Evolutionary conservation across 2,888 invertebrate species (phyloP), one percentile per base, ranked within the genome.

Genomic region (Polymixis lichenea): DNA sequence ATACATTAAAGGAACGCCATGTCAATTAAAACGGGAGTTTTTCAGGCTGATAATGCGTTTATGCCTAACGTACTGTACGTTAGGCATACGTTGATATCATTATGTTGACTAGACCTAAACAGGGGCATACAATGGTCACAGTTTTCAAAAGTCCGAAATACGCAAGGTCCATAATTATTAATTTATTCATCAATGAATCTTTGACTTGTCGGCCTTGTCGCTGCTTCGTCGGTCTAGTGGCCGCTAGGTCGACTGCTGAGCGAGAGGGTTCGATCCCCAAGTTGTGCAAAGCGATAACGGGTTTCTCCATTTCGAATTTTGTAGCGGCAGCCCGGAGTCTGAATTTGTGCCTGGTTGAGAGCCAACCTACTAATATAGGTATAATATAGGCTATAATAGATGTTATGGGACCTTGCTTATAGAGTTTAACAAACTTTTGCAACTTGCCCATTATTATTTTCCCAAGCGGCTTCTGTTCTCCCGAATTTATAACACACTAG

Each of bases 11-110:
- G 9, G 0, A 7, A 22, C 25, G 13, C 22, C n/a, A 28, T n/a
- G 0, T 38, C 38, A 28, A 80, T 80, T 80, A 74, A 60, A 80
- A 8, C 32, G 55, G 77, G 28, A 46, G 22, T 43, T 72, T 72
- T 53, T 25, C 15, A 25, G 17, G 28, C 17, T 25, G 38, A 43
- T 43, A 64, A 49, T 38, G 5, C 38, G 38, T 38, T 5, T 32
- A 32, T 32, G 32, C 32, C 32, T 32, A 32, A 32, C 32, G 32
- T 32, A 32, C 32, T 32, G 2, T 32, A 32, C 32, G 32, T 32
- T 32, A 22, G 28, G 19, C 8, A 22, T 11, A 38, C 6, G 9
- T 72, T 49, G 17, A 13, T 17, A 32, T 22, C 7, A 28, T n/a
- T n/a, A n/a, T 43, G 2, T 28, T 17, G 17, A 28, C 17, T 28